A percentile compares a stretch with the other conserved stretches of the same genome.
Conservation (phyloP, 1,140 invertebrate genomes). For the Caerostris extrusa region DNA sequence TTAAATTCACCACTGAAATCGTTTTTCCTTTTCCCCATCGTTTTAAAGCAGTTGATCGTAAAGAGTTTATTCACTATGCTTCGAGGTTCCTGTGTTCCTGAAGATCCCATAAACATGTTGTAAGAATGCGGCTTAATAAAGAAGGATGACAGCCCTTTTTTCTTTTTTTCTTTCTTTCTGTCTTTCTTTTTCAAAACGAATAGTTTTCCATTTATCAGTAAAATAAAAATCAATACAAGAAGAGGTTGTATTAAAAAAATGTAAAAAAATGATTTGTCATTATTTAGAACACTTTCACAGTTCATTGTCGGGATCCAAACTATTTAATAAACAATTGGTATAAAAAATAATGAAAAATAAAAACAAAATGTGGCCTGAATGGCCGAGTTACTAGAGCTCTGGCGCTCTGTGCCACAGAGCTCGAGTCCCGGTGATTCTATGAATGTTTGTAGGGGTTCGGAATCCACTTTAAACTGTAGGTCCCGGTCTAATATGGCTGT, state of each 20-base stretch:
- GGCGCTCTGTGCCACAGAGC: too few relatives aligned
- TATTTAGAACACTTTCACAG: too few relatives aligned
- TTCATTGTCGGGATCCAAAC: too few relatives aligned
- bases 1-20: not conserved
- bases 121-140: constrained; percentile 54
- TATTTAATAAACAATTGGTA: too few relatives aligned
- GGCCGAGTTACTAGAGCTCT: too few relatives aligned
- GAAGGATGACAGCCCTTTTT: not conserved
- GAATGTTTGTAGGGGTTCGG: too few relatives aligned
- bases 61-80: constrained; percentile 40
- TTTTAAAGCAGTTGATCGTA: not conserved
- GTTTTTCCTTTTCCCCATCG: not conserved
- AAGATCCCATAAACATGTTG: constrained; percentile 41
- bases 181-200: constrained; percentile 2
- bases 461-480: too few relatives aligned
- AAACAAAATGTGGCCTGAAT: too few relatives aligned
- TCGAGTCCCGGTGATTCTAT: too few relatives aligned
- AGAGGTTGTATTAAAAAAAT: not conserved
- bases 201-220: not conserved
- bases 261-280: too few relatives aligned
- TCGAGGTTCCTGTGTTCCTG: not conserved
- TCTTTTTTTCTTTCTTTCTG: not conserved
- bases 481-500: too few relatives aligned
- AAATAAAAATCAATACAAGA: constrained; percentile 29
- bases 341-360: too few relatives aligned